Evolutionary conservation across 2,113 vertebrate genomes (phyloP).

Genomic region (Chiloscyllium plagiosum): DNA sequence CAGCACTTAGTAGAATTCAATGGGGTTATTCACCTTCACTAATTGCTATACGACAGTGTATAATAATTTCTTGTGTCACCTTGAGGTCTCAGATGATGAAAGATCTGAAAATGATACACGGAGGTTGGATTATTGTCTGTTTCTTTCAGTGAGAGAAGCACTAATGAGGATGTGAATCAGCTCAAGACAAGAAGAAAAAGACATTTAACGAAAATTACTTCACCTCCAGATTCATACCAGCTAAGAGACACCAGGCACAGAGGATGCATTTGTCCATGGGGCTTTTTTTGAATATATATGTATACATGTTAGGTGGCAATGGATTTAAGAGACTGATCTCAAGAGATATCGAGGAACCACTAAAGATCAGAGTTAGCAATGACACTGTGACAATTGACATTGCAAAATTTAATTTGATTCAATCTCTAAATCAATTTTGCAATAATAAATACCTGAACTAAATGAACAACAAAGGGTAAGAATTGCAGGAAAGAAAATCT

Average conservation of each 20-base stretch:
- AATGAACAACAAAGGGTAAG: background rate
- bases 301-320: background rate
- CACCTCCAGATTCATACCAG: background rate
- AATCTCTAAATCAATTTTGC: background rate
- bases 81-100: background rate
- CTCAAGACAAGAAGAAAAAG: background rate
- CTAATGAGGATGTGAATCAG: background rate
- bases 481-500: background rate
- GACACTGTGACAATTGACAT: background rate
- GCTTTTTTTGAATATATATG: background rate
- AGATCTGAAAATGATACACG: background rate
- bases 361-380: background rate
- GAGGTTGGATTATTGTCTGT: background rate
- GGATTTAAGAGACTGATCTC: background rate
- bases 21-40: background rate
- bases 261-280: background rate
- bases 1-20: background rate
- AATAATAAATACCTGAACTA: background rate
- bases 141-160: background rate
- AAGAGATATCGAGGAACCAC: background rate
- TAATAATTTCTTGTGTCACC: conserved; percentile 15
- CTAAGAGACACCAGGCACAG: background rate
- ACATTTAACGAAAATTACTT: background rate
- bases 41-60: background rate
- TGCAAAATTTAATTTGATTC: background rate